phyloP scores from a whole-genome alignment of 2,888 invertebrate species.

The Pteria penguin region DNA sequence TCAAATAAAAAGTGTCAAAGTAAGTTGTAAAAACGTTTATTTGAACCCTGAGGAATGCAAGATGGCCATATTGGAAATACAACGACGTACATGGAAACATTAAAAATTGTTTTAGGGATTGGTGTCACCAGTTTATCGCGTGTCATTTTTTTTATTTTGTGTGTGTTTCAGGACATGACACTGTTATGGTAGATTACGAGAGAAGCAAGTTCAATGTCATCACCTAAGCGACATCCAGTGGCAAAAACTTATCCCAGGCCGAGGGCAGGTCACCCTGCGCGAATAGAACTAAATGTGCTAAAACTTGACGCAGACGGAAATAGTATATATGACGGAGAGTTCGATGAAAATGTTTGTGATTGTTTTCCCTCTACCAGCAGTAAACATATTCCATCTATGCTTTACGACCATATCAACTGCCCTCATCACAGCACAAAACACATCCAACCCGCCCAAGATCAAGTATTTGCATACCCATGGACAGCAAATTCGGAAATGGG shows the following conservation, averaged over 20 bases:
- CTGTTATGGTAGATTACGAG: too few species aligned
- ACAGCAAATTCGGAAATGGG: constrained; percentile 58
- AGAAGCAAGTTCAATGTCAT: constrained; percentile 3
- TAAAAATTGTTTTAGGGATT: too few species aligned
- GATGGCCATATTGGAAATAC: too few species aligned
- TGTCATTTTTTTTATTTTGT: too few species aligned
- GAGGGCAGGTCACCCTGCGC: constrained; percentile 37
- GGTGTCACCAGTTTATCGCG: too few species aligned
- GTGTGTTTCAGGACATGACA: too few species aligned
- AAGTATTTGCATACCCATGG: constrained; percentile 69
- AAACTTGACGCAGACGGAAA: constrained; percentile 43
- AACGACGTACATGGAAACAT: too few species aligned
- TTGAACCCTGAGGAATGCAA: too few species aligned
- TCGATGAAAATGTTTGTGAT: constrained; percentile 54
- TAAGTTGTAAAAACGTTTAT: too few species aligned
- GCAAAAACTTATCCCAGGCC: constrained; percentile 42
- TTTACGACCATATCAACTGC: constrained; percentile 66
- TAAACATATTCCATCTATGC: constrained; percentile 66
- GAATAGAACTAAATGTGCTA: constrained; percentile 55
- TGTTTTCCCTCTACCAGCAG: constrained; percentile 65
- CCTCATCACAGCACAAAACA: constrained; percentile 57
- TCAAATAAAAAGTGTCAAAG: too few species aligned
- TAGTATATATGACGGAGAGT: constrained; percentile 47
- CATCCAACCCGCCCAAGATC: constrained; percentile 62
- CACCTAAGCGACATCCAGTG: constrained; percentile 39